phyloP scores from a whole-genome alignment of 2,113 vertebrate species.

The Rousettus leschenaultii region DNA sequence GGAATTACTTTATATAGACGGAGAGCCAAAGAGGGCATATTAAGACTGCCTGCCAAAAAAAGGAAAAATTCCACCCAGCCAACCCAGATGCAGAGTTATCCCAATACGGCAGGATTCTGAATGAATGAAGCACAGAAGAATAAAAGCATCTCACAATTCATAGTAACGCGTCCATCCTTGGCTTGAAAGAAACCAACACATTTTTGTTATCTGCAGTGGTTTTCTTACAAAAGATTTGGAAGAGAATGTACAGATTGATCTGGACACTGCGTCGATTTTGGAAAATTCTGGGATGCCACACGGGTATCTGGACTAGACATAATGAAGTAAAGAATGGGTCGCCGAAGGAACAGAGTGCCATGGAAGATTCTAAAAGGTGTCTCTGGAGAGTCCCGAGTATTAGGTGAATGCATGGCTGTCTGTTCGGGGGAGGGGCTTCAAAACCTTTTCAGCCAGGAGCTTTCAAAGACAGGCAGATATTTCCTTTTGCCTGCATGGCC shows the following conservation, averaged over 20 bases:
- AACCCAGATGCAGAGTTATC: not conserved
- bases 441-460: not conserved
- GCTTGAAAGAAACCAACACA: not conserved
- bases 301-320: not conserved
- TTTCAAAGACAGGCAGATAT: slow-evolving; percentile 18
- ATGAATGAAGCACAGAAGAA: not conserved
- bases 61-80: not conserved
- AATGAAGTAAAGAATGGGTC: not conserved
- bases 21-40: not conserved
- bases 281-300: not conserved
- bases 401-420: not conserved
- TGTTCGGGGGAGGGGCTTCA: not conserved
- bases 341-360: not conserved
- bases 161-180: not conserved
- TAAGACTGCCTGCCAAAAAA: not conserved
- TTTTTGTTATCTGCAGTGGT: not conserved
- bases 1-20: not conserved
- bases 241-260: not conserved
- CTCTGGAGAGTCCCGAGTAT: not conserved
- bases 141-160: not conserved
- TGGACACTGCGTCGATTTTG: not conserved
- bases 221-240: not conserved
- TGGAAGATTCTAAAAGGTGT: not conserved
- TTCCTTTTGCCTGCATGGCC: not conserved
- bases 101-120: not conserved